These are phyloP conservation scores for Achatina immaculata DNA, from an alignment of 1,140 invertebrate species.

Conservation along the genomic window DNA sequence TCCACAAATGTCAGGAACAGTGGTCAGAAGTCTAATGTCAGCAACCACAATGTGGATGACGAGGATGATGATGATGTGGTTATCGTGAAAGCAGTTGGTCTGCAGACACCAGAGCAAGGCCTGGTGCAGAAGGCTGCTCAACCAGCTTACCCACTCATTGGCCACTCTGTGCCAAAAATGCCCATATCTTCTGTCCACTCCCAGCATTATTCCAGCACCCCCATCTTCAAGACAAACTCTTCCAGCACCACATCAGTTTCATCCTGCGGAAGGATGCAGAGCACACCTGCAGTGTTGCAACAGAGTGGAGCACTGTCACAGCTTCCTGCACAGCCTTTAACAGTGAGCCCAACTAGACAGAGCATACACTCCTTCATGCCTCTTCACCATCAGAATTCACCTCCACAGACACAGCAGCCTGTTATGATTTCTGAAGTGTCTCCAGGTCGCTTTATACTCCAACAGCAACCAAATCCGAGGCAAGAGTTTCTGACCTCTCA, in stretches of 20 bases:
- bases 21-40: background rate
- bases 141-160: background rate
- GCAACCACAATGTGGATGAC: background rate
- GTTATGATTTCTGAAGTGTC: conserved; percentile 16
- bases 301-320: background rate
- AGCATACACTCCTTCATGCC: background rate
- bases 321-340: background rate
- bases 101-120: conserved; percentile 18
- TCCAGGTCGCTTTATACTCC: conserved; percentile 13
- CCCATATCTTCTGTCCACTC: background rate
- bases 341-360: background rate
- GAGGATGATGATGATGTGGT: conserved; percentile 40
- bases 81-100: conserved; percentile 32
- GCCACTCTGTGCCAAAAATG: background rate
- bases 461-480: background rate
- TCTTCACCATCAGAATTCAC: background rate
- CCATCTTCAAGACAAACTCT: background rate
- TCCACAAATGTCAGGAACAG: background rate
- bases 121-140: background rate
- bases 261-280: background rate
- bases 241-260: background rate
- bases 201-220: background rate
- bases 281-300: background rate
- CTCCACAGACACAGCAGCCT: background rate
- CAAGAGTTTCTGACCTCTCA: conserved; percentile 6